phyloP scores from a whole-genome alignment of 2,797 vertebrate genomes.

The Lateolabrax maculatus region DNA sequence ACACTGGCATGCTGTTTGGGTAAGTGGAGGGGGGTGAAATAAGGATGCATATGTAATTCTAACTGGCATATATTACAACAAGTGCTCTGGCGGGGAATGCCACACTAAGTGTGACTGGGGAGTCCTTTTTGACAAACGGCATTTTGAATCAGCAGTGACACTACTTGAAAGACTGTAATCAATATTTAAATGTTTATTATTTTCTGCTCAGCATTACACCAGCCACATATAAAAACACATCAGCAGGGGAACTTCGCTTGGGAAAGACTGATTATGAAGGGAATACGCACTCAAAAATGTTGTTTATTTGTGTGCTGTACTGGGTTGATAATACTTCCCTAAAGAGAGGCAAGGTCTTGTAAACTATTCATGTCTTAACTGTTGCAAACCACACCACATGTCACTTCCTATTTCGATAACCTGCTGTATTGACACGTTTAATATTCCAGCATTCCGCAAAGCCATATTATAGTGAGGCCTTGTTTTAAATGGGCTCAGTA shows the following conservation, averaged over 20 bases:
- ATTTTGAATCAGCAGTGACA: constrained; percentile 79
- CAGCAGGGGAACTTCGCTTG: constrained; percentile 32
- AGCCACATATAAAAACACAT: constrained; percentile 61
- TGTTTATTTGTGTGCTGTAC: constrained; percentile 51
- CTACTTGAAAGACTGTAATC: constrained; percentile 70
- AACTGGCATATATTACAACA: constrained; percentile 79
- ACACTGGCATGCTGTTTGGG: constrained; percentile 81
- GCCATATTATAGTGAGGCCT: constrained; percentile 40
- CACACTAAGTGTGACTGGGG: constrained; percentile 69
- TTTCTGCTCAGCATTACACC: constrained; percentile 51
- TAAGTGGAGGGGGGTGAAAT: constrained; percentile 67
- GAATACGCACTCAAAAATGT: constrained; percentile 49
- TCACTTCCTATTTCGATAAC: constrained; percentile 65
- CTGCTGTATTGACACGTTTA: constrained; percentile 63
- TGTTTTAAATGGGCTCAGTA: constrained; percentile 70
- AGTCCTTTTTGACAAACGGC: constrained; percentile 80
- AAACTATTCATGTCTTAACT: constrained; percentile 46
- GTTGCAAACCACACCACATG: constrained; percentile 54
- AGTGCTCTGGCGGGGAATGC: constrained; percentile 72
- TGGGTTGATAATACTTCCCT: constrained; percentile 50
- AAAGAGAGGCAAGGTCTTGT: constrained; percentile 37
- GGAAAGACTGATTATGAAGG: constrained; percentile 50
- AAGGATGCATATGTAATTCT: constrained; percentile 81
- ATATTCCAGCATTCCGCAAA: constrained; percentile 58
- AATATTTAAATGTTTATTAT: constrained; percentile 80